phyloP scores from a whole-genome alignment of 2,888 invertebrate genomes.

The Ptychoptera albimana region DNA sequence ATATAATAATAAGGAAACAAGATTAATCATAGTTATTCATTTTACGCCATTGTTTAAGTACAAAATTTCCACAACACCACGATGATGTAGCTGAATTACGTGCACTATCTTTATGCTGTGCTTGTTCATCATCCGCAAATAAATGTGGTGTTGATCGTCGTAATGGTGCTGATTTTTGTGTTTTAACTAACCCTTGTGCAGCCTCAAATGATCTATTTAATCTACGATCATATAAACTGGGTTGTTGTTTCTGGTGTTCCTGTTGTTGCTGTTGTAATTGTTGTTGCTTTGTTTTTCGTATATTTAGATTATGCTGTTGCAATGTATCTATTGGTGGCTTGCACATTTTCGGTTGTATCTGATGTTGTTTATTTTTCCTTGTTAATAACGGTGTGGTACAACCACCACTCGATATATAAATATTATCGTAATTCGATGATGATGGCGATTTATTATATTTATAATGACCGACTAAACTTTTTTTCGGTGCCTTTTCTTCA shows the following conservation, averaged over 20 bases:
- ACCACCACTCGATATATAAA: conserved; percentile 8
- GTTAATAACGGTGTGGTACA: conserved; percentile 28
- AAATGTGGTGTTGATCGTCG: conserved; percentile 28
- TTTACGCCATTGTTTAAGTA: conserved; percentile 56
- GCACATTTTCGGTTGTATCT: conserved; percentile 13
- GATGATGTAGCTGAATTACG: conserved; percentile 29
- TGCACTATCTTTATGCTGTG: conserved; percentile 14
- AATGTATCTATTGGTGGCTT: conserved; percentile 12
- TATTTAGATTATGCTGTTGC: conserved; percentile 14
- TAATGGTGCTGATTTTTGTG: conserved; percentile 22
- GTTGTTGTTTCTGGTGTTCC: neutral
- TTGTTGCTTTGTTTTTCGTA: conserved; percentile 9
- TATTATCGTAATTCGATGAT: conserved; percentile 27
- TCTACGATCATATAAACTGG: conserved; percentile 27
- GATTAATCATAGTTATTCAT: conserved; percentile 53
- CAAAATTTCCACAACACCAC: conserved; percentile 68
- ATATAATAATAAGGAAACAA: conserved; percentile 5
- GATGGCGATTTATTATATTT: conserved; percentile 5
- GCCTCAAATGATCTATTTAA: conserved; percentile 30
- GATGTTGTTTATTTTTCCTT: conserved; percentile 23
- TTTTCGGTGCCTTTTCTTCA: conserved; percentile 11
- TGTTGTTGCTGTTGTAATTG: conserved; percentile 8
- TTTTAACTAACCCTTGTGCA: conserved; percentile 15
- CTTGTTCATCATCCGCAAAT: conserved; percentile 14
- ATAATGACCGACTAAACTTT: conserved; percentile 2